Evolutionary conservation across 2,888 invertebrate genomes (phyloP).

Genomic region (Heterodera filipjevi): DNA sequence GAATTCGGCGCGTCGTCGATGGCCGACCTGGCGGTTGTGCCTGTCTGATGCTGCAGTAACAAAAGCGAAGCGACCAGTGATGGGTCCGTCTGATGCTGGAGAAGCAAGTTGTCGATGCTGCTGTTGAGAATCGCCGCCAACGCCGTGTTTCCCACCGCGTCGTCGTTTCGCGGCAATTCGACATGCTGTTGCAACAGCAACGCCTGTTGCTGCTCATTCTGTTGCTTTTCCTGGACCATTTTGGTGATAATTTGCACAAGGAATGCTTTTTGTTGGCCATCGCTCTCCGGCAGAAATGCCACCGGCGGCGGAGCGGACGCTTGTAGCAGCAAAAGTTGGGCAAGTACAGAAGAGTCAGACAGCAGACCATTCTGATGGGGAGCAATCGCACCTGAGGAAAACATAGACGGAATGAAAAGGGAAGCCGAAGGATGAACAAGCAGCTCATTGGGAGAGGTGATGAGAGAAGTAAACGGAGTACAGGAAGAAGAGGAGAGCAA

Average conservation of each 20-base stretch:
- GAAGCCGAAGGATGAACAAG: background rate
- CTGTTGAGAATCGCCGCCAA: background rate
- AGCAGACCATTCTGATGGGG: background rate
- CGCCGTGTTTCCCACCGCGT: background rate
- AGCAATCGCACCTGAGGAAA: background rate
- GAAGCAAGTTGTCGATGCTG: background rate
- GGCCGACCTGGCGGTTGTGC: background rate
- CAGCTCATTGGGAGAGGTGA: background rate
- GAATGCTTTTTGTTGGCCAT: conserved; percentile 13
- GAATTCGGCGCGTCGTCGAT: background rate
- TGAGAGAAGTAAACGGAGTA: background rate
- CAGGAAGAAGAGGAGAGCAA: background rate
- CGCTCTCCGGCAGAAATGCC: background rate
- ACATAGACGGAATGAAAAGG: background rate
- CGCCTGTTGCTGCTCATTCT: background rate
- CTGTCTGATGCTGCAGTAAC: background rate
- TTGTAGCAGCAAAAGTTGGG: background rate
- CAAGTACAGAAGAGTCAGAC: background rate
- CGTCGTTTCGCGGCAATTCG: background rate
- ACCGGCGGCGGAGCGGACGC: background rate
- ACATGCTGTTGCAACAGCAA: background rate
- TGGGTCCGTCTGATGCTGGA: background rate
- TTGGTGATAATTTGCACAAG: conserved; percentile 18
- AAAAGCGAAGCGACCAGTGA: background rate
- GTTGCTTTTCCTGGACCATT: conserved; percentile 24